Conservation (phyloP, 30 jellyfish, hydroid and myxozoan species). For the Hydractinia symbiolongicarpus region DNA sequence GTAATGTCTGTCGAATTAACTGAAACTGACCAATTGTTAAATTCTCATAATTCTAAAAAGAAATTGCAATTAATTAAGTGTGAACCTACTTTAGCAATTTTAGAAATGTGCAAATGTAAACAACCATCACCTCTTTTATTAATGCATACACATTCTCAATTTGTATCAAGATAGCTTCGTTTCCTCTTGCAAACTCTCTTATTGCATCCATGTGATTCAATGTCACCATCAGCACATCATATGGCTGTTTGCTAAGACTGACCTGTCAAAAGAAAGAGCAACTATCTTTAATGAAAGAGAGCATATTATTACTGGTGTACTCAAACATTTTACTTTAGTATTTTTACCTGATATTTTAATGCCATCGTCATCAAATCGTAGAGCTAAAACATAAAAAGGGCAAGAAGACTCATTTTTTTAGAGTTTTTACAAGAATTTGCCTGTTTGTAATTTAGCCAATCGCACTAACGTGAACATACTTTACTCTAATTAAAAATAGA, state of each 20-base stretch:
- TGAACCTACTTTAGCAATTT: too few species aligned
- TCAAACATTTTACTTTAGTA: too few species aligned
- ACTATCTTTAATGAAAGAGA: not conserved
- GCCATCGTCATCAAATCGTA: constrained; percentile 99
- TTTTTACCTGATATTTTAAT: constrained; percentile 81
- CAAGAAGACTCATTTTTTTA: too few species aligned
- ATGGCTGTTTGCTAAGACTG: constrained; percentile 81
- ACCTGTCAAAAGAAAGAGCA: constrained; percentile 40
- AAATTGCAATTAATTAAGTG: not conserved
- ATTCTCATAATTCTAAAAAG: constrained; percentile 52
- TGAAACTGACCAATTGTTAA: constrained; percentile 87
- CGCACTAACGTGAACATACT: too few species aligned
- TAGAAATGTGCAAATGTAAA: too few species aligned
- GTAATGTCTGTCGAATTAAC: constrained; percentile 69
- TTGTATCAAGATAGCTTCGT: constrained; percentile 51
- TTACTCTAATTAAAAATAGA: too few species aligned
- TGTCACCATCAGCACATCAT: constrained; percentile 75
- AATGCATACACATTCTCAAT: constrained; percentile 80
- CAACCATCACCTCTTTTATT: constrained; percentile 51
- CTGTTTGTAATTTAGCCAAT: too few species aligned
- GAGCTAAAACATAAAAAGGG: constrained; percentile 46
- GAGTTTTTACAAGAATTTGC: too few species aligned
- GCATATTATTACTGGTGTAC: too few species aligned
- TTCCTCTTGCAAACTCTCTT: constrained; percentile 72
- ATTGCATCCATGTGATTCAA: constrained; percentile 96